Base-by-base conservation (phyloP, 2,888 invertebrate genomes). In the Lepidocyrtinus sp. region DNA sequence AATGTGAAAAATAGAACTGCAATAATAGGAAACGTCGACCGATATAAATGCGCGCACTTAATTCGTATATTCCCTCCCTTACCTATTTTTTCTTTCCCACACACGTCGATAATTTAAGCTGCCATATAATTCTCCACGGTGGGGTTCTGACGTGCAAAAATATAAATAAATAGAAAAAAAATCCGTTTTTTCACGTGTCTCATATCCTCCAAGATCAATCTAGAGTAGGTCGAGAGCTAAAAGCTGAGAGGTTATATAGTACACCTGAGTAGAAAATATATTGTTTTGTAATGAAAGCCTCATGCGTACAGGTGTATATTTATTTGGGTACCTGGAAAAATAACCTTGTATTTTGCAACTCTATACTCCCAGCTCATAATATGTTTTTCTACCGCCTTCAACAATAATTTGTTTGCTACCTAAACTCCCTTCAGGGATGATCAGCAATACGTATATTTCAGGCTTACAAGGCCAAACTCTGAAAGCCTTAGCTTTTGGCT, bases 91-190 rank as follows among this genome's bases (percentile, higher is more conserved):
- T 12, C 36, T 36, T 36, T 36, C 36, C 22, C 59, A 55, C 50
- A 55, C 59, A 75, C 69, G 61, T 75, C 75, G 69, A 75, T 75
- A 75, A 75, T 75, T 75, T 75, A 69, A 25, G 46, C 50, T 63
- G 36, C 61, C 63, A 21, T 69, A 62, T 75, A 69, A 75, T 69
- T 69, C 67, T 68, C 63, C 19, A 63, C 61, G 75, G 68, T 62
- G 75, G 67, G 68, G 69, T 69, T 69, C 27, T 69, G 63, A 68
- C 69, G 68, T 75, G 75, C 50, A 63, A 68, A 69, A 75, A 63
- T 75, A 46, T n/a, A 22, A 63, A 63, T 22, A 26, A 24, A 22
- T 55, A 59, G 27, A 55, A 9, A 59, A 68, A 17, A 69, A 69
- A 59, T 59, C 69, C 59, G 2, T 25, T 69, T 69, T 69, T 69